Conservation (phyloP, 2,797 vertebrate species). For the Schizopygopsis malacanthus region DNA sequence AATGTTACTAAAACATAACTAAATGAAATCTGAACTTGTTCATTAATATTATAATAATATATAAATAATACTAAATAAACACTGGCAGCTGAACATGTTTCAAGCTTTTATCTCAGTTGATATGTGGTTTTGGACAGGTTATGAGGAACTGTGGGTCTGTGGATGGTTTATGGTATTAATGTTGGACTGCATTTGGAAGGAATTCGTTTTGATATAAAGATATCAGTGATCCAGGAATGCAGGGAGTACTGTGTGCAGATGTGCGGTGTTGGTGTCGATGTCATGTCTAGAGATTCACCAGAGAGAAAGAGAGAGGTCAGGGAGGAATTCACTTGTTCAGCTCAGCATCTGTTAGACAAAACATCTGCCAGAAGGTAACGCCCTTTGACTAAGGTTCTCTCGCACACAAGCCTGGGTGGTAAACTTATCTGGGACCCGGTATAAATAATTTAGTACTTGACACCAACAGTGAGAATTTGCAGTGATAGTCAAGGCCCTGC, state of each 20-base stretch:
- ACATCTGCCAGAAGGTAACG: conserved; percentile 35
- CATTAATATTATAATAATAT: background rate
- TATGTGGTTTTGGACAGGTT: background rate
- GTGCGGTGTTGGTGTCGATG: background rate
- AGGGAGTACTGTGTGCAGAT: conserved; percentile 36
- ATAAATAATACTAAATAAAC: background rate
- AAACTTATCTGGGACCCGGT: conserved; percentile 65
- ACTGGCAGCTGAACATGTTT: background rate
- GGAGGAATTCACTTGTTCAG: conserved; percentile 46
- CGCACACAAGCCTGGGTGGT: conserved; percentile 37
- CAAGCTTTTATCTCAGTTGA: background rate
- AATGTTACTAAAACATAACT: background rate
- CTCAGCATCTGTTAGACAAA: conserved; percentile 60
- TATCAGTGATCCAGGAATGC: conserved; percentile 34
- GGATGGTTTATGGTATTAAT: conserved; percentile 25
- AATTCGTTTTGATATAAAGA: conserved; percentile 30
- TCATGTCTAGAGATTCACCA: conserved; percentile 20
- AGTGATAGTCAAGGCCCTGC: conserved; percentile 28
- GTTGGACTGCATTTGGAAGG: conserved; percentile 9
- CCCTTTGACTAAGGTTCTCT: conserved; percentile 9
- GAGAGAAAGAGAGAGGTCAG: conserved; percentile 15
- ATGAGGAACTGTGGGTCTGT: background rate
- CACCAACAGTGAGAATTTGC: conserved; percentile 43
- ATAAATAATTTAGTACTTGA: conserved; percentile 70
- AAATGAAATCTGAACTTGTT: background rate